Evolutionary conservation across 92 coral and sea anemone genomes (phyloP).

Genomic region (Zoanthus sansibaricus): DNA sequence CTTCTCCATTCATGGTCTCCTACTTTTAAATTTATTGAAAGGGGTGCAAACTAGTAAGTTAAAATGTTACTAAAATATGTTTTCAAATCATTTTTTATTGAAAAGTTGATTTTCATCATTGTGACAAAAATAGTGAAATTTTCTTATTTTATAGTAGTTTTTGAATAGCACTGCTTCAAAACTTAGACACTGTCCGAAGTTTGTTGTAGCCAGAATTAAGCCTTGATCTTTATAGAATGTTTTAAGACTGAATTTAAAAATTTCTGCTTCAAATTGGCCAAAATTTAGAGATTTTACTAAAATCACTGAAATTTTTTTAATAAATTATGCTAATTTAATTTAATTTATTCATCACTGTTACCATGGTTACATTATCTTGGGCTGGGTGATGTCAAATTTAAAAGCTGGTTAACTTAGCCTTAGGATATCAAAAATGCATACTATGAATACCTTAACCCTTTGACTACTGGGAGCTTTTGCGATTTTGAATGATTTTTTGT

Average conservation of each 20-base stretch:
- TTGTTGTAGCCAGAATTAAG: conserved; percentile 17
- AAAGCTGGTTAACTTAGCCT: too few species aligned
- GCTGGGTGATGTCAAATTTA: conserved; percentile 13
- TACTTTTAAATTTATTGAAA: too few species aligned
- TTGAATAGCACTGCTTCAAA: neutral
- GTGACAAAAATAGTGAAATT: neutral
- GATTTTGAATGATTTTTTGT: too few species aligned
- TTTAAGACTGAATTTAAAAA: conserved; percentile 21
- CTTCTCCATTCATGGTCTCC: too few species aligned
- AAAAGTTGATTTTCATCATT: conserved; percentile 27
- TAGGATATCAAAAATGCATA: too few species aligned
- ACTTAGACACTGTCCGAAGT: neutral
- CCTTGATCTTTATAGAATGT: conserved; percentile 22
- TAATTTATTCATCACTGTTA: conserved; percentile 15
- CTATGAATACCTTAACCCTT: too few species aligned
- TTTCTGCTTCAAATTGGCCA: conserved; percentile 1
- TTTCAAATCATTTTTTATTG: neutral
- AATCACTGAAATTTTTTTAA: conserved; percentile 11
- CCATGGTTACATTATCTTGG: conserved; percentile 12
- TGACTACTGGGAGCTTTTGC: too few species aligned
- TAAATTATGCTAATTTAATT: neutral
- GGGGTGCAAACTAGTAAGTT: neutral
- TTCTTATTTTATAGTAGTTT: neutral
- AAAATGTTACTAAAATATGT: conserved; percentile 24
- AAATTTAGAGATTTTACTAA: conserved; percentile 14